These are phyloP conservation scores for Augochlora pura DNA, from an alignment of 1,140 invertebrate species.

Conservation along the genomic window DNA sequence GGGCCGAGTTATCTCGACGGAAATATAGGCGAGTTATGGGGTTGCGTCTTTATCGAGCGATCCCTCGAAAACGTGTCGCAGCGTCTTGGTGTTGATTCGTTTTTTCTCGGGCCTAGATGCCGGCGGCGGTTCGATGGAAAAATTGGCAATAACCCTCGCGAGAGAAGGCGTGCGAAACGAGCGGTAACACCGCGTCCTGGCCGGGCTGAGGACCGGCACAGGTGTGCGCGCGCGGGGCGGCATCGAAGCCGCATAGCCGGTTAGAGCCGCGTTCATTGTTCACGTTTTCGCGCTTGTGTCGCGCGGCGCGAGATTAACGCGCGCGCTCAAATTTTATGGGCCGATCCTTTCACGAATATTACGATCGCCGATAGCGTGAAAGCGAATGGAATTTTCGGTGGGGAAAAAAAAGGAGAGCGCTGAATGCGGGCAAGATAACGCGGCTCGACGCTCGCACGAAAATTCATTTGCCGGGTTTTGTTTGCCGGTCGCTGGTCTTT, in stretches of 20 bases:
- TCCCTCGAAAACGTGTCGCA: no score
- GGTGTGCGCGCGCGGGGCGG: no score
- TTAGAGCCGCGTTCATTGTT: no score
- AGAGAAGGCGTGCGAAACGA: conserved; percentile 7
- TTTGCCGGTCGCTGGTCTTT: not conserved
- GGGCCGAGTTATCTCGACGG: no score
- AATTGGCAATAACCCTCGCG: conserved; percentile 44
- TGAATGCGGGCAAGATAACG: not conserved
- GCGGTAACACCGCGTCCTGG: no score
- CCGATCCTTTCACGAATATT: conserved; percentile 8
- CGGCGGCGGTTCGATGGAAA: conserved; percentile 43
- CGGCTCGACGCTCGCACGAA: not conserved
- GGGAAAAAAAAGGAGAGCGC: conserved; percentile 13
- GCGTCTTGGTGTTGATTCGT: no score
- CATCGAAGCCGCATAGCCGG: no score
- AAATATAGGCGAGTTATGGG: no score
- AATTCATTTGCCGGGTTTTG: not conserved
- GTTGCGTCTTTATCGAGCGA: no score
- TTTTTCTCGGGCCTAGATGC: no score
- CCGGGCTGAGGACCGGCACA: no score
- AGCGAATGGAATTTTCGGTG: conserved; percentile 9
- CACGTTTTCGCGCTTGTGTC: conserved; percentile 12
- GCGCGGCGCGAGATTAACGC: not conserved
- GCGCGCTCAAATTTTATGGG: not conserved
- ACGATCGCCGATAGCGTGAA: conserved; percentile 1